A percentile compares a stretch with the other conserved stretches of the same genome.
Evolutionary conservation across 2,797 vertebrate species (phyloP).

Genomic region (Atherinosoma microstoma): DNA sequence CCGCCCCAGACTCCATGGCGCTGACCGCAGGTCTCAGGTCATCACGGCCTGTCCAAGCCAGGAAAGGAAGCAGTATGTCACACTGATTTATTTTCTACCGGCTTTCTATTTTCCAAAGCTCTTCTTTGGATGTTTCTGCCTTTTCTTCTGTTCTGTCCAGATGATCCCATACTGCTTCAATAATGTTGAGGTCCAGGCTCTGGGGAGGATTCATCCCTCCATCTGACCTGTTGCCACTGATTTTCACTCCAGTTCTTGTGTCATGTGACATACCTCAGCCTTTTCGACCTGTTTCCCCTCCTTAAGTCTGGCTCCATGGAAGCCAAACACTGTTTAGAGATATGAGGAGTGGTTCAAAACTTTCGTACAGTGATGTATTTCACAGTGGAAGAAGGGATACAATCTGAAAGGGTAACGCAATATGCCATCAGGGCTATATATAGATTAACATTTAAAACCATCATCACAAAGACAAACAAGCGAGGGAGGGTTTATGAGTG

Average conservation of each 20-base stretch:
- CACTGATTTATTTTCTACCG: neutral
- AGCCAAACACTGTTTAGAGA: neutral
- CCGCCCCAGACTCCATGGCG: conserved; percentile 57
- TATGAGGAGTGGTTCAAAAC: neutral
- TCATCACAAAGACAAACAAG: neutral
- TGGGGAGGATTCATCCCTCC: neutral
- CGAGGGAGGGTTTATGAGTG: neutral
- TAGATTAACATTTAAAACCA: neutral
- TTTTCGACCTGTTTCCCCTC: neutral
- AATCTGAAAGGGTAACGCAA: neutral
- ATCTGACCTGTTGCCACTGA: too few species aligned
- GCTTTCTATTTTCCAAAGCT: too few species aligned
- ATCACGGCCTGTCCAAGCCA: conserved; percentile 54
- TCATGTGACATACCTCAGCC: too few species aligned
- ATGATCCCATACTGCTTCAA: neutral
- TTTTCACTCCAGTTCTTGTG: too few species aligned
- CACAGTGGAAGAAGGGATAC: neutral
- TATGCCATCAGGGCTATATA: neutral
- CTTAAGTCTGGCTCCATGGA: neutral
- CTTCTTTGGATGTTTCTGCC: neutral
- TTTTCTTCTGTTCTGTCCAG: neutral
- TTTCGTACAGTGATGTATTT: neutral
- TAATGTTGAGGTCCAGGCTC: neutral
- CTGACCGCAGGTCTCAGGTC: conserved; percentile 60
- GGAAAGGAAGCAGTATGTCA: conserved; percentile 73